Evolutionary conservation across 2,888 invertebrate genomes (phyloP).

Genomic region (Drosophila nr. perissopoda): DNA sequence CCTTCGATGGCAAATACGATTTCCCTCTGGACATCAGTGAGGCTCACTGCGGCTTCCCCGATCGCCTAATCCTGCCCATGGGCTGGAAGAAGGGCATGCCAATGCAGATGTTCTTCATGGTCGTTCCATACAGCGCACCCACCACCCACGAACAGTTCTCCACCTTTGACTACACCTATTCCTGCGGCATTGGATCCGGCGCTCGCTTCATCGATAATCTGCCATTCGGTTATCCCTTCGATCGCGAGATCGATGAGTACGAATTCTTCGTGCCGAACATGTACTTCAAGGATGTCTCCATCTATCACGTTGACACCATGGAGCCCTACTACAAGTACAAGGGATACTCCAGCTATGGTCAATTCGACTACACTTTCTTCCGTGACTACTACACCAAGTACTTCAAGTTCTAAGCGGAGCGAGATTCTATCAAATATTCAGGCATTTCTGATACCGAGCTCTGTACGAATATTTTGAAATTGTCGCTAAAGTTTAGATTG

Average conservation of each 20-base stretch:
- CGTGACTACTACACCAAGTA: slow-evolving; percentile 71
- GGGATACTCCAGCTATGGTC: slow-evolving; percentile 72
- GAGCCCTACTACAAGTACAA: slow-evolving; percentile 74
- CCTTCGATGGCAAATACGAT: slow-evolving; percentile 84
- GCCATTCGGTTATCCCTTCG: slow-evolving; percentile 91
- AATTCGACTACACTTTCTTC: slow-evolving; percentile 78
- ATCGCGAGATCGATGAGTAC: slow-evolving; percentile 87
- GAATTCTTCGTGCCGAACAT: slow-evolving; percentile 89
- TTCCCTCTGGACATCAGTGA: slow-evolving; percentile 85
- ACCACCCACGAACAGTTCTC: slow-evolving; percentile 80
- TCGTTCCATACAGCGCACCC: slow-evolving; percentile 85
- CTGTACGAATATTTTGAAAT: slow-evolving; percentile 25
- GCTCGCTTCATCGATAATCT: slow-evolving; percentile 87
- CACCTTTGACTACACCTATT: slow-evolving; percentile 85
- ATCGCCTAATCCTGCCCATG: slow-evolving; percentile 88
- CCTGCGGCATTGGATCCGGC: slow-evolving; percentile 86
- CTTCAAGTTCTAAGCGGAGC: slow-evolving; percentile 52
- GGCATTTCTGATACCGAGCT: slow-evolving; percentile 14
- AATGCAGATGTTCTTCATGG: slow-evolving; percentile 87
- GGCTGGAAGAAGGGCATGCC: slow-evolving; percentile 88
- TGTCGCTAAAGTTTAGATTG: slow-evolving; percentile 29
- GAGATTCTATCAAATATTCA: background rate
- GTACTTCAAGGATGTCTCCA: slow-evolving; percentile 88
- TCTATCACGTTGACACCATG: slow-evolving; percentile 87
- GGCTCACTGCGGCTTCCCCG: slow-evolving; percentile 87